Base-by-base conservation (phyloP, 2,888 invertebrate species). In the Polydesmus complanatus region DNA sequence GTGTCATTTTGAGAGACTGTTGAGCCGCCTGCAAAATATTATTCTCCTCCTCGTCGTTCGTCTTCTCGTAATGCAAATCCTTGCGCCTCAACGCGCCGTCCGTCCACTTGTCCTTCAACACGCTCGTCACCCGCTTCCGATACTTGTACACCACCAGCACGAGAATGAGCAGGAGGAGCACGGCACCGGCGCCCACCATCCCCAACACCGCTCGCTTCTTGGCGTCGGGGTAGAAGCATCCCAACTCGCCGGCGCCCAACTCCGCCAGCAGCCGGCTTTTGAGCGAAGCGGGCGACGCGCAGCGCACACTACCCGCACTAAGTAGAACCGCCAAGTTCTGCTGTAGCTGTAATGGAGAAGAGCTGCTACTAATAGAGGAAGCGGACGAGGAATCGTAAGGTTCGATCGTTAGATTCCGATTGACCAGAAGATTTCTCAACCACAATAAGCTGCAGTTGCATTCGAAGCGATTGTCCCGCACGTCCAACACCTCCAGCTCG, bases 361-460 rank as follows among this genome's bases (percentile, higher is more conserved):
- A 26, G 1, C 1, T 1, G 23, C 23, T 47, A 8, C 23, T 18
- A 23, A 22, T 26, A 18, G 53, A 19, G 11, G 53, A 21, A 47
- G 37, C 48, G 19, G 48, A 55, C 5, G 21, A n/a, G 14, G 23
- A 18, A 11, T 27, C 49, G 21, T 22, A 21, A 5, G 5, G 14
- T 23, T 27, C 58, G 27, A 53, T 22, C 26, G 60, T 62, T 51
- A 63, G 25, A 47, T 63, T 63, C 25, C 50, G 53, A 14, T 25
- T n/a, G 27, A 25, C 48, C 27, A 63, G 37, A 25, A 61, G 27
- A n/a, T 55, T 61, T 25, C 61, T 27, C 56, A 91, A 76, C 91
- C 91, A 91, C 64, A 86, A 78, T 63, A 91, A 75, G 57, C 89
- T 88, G 71, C 91, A 91, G 74, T 91, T 91, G 75, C 91, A 91